Base-by-base conservation (phyloP, 2,888 invertebrate species). In the Parnassius apollo region DNA sequence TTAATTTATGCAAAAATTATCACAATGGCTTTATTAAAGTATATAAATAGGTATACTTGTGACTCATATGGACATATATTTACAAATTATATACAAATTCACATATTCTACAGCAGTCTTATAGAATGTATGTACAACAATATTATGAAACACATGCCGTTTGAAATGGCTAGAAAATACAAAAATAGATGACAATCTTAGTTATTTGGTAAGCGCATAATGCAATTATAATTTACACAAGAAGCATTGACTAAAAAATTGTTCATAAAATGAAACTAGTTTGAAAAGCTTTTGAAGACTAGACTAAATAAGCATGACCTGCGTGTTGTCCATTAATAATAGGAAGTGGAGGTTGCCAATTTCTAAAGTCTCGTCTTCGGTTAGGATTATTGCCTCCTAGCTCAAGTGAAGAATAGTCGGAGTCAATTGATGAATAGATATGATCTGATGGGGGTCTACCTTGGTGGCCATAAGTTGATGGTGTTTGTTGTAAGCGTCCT, bases 401-500 rank as follows among this genome's bases (percentile, higher is more conserved):
- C 72, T 96, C 96, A 82, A 96, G 93, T 56, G 96, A 96, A 69
- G 96, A 96, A 80, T 96, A 96, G 86, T 97, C 97, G 61, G 96
- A 96, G 89, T 97, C 97, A 84, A 97, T 97, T 80, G 96, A 96
- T 64, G 96, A 96, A 83, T 97, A 97, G 78, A 97, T 97, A 85
- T 97, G 97, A 88, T 97, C 97, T 66, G 96, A 96, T 18, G 96
- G 94, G 45, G 97, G 97, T 74, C 96, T 92, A 72, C 95, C 94
- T 69, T 93, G 92, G 59, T 85, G 83, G 12, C 86, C 91, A 65
- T 92, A 93, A 22, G 86, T 81, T 76, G 84, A 75, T 77, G 92
- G 81, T 77, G 82, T 79, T 69, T 85, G 89, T 61, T 83, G 89
- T 49, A 81, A 77, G 54, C 83, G 78, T 68, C 75, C 79, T 65